Conservation (phyloP, 2,797 vertebrate species). For the Sparidentex hasta region DNA sequence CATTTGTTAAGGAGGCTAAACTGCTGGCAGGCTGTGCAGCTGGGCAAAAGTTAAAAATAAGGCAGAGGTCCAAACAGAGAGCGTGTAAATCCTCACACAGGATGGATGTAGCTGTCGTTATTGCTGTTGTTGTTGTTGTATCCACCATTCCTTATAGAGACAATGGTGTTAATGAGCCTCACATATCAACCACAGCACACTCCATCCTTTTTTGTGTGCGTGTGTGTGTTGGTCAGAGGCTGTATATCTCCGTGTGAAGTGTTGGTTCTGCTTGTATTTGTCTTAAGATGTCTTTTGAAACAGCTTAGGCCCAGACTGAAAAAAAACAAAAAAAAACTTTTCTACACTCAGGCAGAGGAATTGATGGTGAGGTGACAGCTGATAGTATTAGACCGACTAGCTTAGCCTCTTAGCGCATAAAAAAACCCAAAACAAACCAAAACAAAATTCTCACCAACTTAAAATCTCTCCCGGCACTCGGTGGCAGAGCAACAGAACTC, state of each 20-base stretch:
- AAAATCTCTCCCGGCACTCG: background rate
- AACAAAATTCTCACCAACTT: background rate
- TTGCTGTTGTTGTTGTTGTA: constrained; percentile 54
- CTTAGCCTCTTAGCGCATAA: background rate
- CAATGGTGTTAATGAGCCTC: constrained; percentile 73
- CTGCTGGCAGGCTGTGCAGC: constrained; percentile 29
- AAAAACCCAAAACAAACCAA: too few relatives aligned
- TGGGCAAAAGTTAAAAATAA: constrained; percentile 57
- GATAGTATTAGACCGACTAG: background rate
- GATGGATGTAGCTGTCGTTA: constrained; percentile 67
- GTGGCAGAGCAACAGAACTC: background rate
- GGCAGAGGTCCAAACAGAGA: constrained; percentile 11
- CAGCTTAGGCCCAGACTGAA: background rate
- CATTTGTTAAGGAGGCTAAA: constrained; percentile 23
- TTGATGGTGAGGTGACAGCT: constrained; percentile 6
- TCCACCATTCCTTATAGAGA: constrained; percentile 58
- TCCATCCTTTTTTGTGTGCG: constrained; percentile 36
- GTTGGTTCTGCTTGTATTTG: constrained; percentile 7
- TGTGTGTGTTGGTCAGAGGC: constrained; percentile 15
- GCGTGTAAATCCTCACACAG: constrained; percentile 45
- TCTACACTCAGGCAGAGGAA: background rate
- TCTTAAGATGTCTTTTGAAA: constrained; percentile 12
- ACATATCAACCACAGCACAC: constrained; percentile 58
- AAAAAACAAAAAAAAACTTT: background rate
- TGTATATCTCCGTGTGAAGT: constrained; percentile 37